phyloP scores from a whole-genome alignment of 2,797 vertebrate genomes.

The Catharus ustulatus region DNA sequence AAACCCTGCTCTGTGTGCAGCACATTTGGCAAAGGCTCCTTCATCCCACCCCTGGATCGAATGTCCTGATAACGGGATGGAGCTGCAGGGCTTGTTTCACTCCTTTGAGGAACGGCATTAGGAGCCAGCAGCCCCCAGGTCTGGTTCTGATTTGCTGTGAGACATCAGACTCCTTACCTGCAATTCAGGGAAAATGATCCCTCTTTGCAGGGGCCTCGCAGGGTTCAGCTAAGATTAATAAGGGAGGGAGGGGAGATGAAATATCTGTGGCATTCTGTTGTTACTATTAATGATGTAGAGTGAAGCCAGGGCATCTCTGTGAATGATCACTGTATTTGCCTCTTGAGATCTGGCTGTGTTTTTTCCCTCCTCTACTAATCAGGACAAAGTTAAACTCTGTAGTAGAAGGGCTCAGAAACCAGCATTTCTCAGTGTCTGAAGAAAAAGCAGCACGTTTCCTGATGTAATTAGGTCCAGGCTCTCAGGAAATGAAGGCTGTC shows the following conservation, averaged over 20 bases:
- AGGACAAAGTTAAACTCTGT: background rate
- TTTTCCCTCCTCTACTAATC: background rate
- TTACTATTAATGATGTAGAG: background rate
- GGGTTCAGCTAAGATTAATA: background rate
- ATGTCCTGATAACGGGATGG: background rate
- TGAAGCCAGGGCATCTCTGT: background rate
- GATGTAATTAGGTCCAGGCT: conserved; percentile 62
- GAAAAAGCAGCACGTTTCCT: background rate
- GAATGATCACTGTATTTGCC: background rate
- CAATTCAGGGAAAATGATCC: conserved; percentile 23
- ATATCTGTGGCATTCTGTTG: conserved; percentile 5
- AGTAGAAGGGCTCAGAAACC: background rate
- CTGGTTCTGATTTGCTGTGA: conserved; percentile 47
- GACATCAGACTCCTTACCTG: conserved; percentile 12
- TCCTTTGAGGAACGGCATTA: background rate
- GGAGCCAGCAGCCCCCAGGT: background rate
- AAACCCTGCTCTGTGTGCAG: background rate
- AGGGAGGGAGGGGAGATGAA: background rate
- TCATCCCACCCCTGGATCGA: background rate
- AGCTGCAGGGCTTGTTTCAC: background rate
- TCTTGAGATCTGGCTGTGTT: background rate
- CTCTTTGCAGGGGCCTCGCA: background rate
- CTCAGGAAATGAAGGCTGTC: conserved; percentile 65
- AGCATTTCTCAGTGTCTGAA: conserved; percentile 9
- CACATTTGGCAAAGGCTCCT: background rate